phyloP scores from a whole-genome alignment of 2,113 vertebrate species.

The Glareola pratincola region DNA sequence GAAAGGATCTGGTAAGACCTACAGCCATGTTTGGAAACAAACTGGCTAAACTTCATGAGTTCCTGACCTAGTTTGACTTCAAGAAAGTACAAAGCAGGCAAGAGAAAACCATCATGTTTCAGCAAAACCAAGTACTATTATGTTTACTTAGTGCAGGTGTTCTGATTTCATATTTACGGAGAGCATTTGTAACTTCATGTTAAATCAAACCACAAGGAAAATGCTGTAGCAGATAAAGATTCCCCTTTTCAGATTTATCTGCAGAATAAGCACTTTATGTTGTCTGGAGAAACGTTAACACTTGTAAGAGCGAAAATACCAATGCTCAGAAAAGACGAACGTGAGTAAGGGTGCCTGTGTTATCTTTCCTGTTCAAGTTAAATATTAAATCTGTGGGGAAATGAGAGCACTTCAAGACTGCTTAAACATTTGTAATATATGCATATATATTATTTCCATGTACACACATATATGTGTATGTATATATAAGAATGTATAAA shows the following conservation, averaged over 20 bases:
- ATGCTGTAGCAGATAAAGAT: background rate
- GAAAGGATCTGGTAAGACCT: background rate
- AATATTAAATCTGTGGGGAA: background rate
- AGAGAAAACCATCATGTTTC: background rate
- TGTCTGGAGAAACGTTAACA: background rate
- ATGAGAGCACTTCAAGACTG: background rate
- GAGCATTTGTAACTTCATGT: background rate
- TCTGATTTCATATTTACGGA: background rate
- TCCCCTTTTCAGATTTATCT: background rate
- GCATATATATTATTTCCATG: background rate
- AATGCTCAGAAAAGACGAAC: background rate
- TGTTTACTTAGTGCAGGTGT: background rate
- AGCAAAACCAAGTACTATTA: background rate
- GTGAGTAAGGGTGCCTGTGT: background rate
- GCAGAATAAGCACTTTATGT: background rate
- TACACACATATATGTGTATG: background rate
- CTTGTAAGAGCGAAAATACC: background rate
- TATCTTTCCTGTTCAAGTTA: background rate
- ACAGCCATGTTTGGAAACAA: background rate
- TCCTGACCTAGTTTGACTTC: background rate
- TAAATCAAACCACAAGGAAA: background rate
- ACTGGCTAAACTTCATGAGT: background rate
- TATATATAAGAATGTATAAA: background rate
- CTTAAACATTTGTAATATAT: background rate
- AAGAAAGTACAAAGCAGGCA: background rate